Conservation (phyloP, 2,113 vertebrate genomes). For the Cyanoderma ruficeps region DNA sequence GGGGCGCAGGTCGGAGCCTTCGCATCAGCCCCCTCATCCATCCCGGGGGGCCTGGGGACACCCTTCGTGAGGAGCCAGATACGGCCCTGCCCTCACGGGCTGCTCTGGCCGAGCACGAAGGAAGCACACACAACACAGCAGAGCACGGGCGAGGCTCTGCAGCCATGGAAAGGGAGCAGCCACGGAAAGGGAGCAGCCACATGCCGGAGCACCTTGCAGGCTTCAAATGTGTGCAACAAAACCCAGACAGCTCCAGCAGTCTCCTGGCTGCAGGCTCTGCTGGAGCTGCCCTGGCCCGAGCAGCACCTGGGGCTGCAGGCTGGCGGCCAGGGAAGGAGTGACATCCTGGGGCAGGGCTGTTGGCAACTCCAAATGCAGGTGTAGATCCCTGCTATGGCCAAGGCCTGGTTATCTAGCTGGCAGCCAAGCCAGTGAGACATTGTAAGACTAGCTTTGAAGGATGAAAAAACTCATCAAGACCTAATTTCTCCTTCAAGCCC, state of each 20-base stretch:
- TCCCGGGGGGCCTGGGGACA: neutral
- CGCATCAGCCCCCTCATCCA: neutral
- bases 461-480: neutral
- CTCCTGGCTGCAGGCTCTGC: neutral
- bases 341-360: rapidly evolving
- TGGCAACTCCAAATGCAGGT: rapidly evolving
- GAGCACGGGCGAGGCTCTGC: neutral
- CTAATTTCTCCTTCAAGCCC: neutral
- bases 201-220: rapidly evolving
- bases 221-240: rapidly evolving
- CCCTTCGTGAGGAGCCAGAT: neutral
- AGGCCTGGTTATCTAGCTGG: neutral
- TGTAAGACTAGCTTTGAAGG: neutral
- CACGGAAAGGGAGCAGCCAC: neutral
- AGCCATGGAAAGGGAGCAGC: neutral
- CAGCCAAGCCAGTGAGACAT: neutral
- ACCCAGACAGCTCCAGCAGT: rapidly evolving
- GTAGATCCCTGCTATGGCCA: neutral
- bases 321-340: neutral
- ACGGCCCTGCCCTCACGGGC: neutral
- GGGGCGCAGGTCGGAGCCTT: neutral
- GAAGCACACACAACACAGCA: neutral
- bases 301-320: neutral
- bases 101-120: rapidly evolving
- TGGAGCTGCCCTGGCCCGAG: neutral